Base-by-base conservation (phyloP, 2,797 vertebrate species). In the Miichthys miiuy region DNA sequence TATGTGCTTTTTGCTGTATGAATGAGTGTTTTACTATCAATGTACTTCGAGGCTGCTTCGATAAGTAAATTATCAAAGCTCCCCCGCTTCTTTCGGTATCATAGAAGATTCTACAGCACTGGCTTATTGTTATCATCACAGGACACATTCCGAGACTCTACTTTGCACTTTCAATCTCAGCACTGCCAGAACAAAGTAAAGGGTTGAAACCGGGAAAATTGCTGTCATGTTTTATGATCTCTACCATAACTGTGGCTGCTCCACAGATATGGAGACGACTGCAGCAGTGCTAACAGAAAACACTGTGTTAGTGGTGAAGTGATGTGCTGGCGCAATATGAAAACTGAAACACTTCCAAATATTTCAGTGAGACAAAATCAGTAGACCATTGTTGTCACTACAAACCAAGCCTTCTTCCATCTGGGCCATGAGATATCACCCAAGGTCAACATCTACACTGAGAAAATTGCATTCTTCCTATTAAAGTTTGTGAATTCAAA, bases 1-100 rank as follows among this genome's bases (percentile, higher is more conserved):
- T 68, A 41, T 75, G 57, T 46, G 65, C 54, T 30, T 18, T 71
- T 50, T 73, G 21, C 68, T 81, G 21, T n/a, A 57, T 74, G 58
- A 75, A 80, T 83, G 61, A 81, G 68, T 50, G 21, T 68, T 65
- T 73, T 41, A 47, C 57, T 92, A 90, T 91, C 89, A 82, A 51
- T 81, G 74, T 81, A 18, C 84, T 47, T 81, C 27, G 27, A 74
- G 58, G 74, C 68, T 2, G 0, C 64, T 68, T 68, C 1, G 87
- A 92, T 90, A 91, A 89, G 73, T 71, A 48, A 50, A 78, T 75
- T 74, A 88, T 91, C 87, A 86, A 83, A 89, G 79, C 69, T 76
- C 44, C 66, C 83, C 68, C 66, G 27, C 74, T 74, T 77, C 75
- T 72, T 58, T 65, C 46, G 9, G 69, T 64, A 62, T 70, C 61